Evolutionary conservation across 2,888 invertebrate genomes (phyloP), one percentile per base, ranked within the genome.

Genomic region (Netelia inedita): DNA sequence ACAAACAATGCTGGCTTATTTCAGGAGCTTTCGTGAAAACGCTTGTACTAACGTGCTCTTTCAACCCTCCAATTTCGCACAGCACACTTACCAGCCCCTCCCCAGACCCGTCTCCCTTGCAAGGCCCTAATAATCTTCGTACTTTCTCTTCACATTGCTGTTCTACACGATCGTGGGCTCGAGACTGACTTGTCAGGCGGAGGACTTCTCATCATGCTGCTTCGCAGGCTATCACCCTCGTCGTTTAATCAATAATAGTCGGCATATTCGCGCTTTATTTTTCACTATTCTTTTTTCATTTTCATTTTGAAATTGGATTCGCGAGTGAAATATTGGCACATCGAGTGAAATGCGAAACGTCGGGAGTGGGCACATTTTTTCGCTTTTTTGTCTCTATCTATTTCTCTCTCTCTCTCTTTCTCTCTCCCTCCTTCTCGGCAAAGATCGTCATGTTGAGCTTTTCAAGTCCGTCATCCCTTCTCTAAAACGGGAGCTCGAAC

Each of bases 21-120:
- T 87, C 69, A 74, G 28, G 35, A 85, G 86, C 88, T 88, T 90
- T 89, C 87, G 86, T 86, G 81, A 85, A 79, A 80, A 50, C 46
- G 71, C 19, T 10, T 16, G 68, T 43, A 50, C 35, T 41, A 73
- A 86, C 88, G 87, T 87, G 86, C 79, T 83, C 85, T 85, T 87
- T 87, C 80, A 85, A 85, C 83, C 74, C 79, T 50, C n/a, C 74
- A 23, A 57, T 81, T 85, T 71, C 85, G 76, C 81, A 41, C 35
- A 76, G 46, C 43, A 50, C 79, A 82, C 85, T 85, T 83, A 83
- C 82, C 65, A 73, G 63, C 82, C 75, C 80, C 83, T 84, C 65
- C 81, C 66, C 79, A 28, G 75, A 61, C 69, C 16, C 46, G 59
- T 66, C 61, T 19, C 16, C 85, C 85, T 79, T 82, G 79, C 86